A percentile compares a stretch with the other conserved stretches of the same genome.
These are phyloP conservation scores for Tetramorium simillimum DNA, from an alignment of 1,140 invertebrate genomes.

Conservation along the genomic window DNA sequence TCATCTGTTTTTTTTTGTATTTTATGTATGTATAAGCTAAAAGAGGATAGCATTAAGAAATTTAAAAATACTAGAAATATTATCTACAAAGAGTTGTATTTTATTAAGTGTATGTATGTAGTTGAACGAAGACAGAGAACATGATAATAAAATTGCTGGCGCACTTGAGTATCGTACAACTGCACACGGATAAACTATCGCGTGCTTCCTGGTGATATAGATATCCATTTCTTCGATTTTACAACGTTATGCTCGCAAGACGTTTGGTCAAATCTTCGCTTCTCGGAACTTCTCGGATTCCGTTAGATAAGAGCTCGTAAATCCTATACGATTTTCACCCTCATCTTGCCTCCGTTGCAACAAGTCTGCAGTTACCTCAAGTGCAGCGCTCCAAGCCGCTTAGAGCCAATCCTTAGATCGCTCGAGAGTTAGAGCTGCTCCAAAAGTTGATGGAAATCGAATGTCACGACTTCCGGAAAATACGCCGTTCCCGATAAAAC, in stretches of 20 bases:
- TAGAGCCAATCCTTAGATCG: neutral
- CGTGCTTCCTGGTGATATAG: neutral
- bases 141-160: neutral
- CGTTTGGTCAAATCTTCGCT: neutral
- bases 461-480: neutral
- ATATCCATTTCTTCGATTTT: neutral
- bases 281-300: neutral
- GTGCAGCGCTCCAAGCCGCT: neutral
- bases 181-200: neutral
- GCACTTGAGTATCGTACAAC: neutral
- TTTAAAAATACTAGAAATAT: no score
- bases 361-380: neutral
- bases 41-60: neutral
- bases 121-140: neutral
- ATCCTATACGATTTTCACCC: neutral
- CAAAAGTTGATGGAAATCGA: constrained; percentile 18
- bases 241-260: neutral
- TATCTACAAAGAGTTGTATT: neutral
- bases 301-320: constrained; percentile 15
- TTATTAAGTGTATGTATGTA: neutral
- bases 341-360: neutral
- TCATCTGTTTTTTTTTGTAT: neutral
- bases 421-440: neutral
- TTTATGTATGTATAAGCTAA: neutral
- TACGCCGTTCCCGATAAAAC: neutral